Conservation (phyloP, 2,888 invertebrate genomes). For the Lasioglossum marginatum region DNA sequence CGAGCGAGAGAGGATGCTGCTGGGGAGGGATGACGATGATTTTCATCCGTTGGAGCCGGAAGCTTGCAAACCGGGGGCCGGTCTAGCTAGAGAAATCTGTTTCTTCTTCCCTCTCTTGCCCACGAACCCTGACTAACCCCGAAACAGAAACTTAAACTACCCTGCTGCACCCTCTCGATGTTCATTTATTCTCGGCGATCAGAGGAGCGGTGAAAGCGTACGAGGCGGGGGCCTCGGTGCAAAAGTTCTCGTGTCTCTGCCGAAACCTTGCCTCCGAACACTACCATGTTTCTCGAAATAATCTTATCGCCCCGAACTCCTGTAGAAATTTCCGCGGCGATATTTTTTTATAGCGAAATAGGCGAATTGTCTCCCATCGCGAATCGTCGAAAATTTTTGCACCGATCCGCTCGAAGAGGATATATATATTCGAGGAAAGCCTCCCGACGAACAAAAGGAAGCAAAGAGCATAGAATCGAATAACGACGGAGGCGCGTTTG, state of each 20-base stretch:
- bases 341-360: background rate
- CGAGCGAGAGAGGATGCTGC: background rate
- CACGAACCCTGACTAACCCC: background rate
- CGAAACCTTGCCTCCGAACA: background rate
- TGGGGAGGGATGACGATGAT: background rate
- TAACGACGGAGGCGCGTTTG: background rate
- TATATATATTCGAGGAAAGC: background rate
- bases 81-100: constrained; percentile 11
- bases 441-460: background rate
- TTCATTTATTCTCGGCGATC: background rate
- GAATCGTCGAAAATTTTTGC: background rate
- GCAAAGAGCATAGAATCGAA: background rate
- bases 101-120: constrained; percentile 18
- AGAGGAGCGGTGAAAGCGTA: background rate
- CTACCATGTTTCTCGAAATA: background rate
- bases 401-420: background rate
- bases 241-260: background rate
- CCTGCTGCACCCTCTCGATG: background rate
- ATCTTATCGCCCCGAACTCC: background rate
- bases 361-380: background rate
- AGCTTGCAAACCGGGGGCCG: background rate
- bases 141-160: background rate
- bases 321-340: background rate
- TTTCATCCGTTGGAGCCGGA: background rate
- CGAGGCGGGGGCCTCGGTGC: background rate